These are phyloP conservation scores for Empidonax alnorum DNA, from an alignment of 2,113 vertebrate genomes.

Conservation along the genomic window DNA sequence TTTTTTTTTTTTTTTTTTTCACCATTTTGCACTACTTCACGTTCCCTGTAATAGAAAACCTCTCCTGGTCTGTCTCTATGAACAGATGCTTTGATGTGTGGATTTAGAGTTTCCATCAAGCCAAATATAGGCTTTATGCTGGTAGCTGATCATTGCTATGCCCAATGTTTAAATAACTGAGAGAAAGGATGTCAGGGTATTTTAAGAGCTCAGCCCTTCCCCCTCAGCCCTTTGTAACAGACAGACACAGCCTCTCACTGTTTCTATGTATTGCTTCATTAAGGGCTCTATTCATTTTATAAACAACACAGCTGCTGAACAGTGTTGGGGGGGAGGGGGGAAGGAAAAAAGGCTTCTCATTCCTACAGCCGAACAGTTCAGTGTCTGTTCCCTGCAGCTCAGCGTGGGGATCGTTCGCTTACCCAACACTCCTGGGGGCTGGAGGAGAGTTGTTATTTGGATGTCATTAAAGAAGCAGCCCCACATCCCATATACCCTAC, in stretches of 20 bases:
- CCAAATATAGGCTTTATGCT: background rate
- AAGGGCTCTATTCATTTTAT: slow-evolving; percentile 60
- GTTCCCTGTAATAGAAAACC: background rate
- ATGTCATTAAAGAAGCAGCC: background rate
- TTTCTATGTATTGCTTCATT: slow-evolving; percentile 51
- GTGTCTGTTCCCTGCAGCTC: background rate
- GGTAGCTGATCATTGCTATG: background rate
- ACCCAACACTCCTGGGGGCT: background rate
- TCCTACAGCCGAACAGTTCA: slow-evolving; percentile 20
- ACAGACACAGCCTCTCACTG: slow-evolving; percentile 29
- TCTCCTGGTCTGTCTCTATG: background rate
- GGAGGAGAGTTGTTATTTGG: background rate
- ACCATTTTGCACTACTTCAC: background rate
- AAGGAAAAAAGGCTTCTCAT: background rate
- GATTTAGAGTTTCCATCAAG: background rate
- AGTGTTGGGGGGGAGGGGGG: background rate
- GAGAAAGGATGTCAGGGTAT: slow-evolving; percentile 33
- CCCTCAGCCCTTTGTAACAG: slow-evolving; percentile 8
- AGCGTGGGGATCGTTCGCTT: background rate
- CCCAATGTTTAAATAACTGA: slow-evolving; percentile 33
- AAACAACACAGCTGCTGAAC: slow-evolving; percentile 62
- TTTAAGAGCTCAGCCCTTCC: slow-evolving; percentile 26
- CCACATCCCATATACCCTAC: too few relatives aligned
- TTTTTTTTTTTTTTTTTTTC: background rate
- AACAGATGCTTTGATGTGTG: slow-evolving; percentile 21